Evolutionary conservation across 1,140 invertebrate species (phyloP).

Genomic region (Acyrthosiphon pisum): DNA sequence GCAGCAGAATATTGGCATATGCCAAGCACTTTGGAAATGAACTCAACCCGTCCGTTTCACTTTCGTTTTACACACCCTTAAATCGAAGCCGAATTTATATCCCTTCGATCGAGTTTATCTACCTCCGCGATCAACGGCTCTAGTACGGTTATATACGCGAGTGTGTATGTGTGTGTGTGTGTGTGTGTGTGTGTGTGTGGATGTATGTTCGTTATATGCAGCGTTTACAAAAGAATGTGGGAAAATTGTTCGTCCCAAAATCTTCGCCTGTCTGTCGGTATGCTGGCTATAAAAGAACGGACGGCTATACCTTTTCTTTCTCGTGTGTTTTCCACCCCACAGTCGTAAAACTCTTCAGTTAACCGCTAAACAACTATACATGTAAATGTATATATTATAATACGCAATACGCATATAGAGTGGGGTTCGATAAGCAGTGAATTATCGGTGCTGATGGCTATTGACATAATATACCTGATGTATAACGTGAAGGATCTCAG

Average conservation of each 20-base stretch:
- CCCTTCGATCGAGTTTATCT: not conserved
- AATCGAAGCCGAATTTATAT: conserved; percentile 44
- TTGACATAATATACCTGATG: conserved; percentile 10
- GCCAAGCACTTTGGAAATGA: conserved; percentile 42
- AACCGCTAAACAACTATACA: not conserved
- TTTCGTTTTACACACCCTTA: conserved; percentile 33
- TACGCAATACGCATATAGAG: not conserved
- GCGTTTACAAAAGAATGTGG: not conserved
- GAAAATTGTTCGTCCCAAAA: not conserved
- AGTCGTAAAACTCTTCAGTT: conserved; percentile 3
- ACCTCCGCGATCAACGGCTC: conserved; percentile 2
- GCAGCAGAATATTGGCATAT: not conserved
- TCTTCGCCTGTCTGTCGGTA: not conserved
- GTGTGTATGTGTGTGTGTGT: not conserved
- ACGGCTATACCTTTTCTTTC: not conserved
- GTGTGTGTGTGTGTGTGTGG: not conserved
- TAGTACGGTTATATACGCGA: not conserved
- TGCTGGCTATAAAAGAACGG: not conserved
- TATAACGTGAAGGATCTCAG: not conserved
- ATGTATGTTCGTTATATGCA: not conserved
- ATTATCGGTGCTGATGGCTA: not conserved
- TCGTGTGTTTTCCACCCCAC: not conserved
- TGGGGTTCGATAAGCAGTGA: conserved; percentile 17
- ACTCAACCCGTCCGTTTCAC: conserved; percentile 23
- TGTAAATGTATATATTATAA: not conserved